These are phyloP conservation scores for Esox niger DNA, from an alignment of 2,113 vertebrate species.

Conservation along the genomic window DNA sequence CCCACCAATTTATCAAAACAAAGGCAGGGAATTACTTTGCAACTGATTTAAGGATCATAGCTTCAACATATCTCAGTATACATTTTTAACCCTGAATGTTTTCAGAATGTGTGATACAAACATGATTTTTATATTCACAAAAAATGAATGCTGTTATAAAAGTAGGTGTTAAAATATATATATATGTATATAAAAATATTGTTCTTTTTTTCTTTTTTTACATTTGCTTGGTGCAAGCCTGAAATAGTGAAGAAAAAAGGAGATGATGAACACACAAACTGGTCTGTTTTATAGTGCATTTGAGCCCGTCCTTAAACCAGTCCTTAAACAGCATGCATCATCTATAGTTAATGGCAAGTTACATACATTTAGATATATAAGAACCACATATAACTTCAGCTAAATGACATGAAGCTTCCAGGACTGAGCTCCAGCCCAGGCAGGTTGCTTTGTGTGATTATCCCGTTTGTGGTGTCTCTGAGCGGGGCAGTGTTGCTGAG, in stretches of 20 bases:
- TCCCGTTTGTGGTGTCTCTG: slow-evolving; percentile 36
- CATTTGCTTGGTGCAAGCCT: neutral
- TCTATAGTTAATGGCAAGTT: neutral
- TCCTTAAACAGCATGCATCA: neutral
- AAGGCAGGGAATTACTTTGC: too few species aligned
- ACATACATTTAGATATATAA: neutral
- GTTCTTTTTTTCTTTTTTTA: neutral
- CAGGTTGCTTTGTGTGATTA: slow-evolving; percentile 17
- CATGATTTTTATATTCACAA: too few species aligned
- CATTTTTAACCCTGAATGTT: too few species aligned
- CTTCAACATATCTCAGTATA: too few species aligned
- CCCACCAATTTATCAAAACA: too few species aligned
- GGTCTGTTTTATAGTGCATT: neutral
- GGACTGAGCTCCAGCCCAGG: slow-evolving; percentile 10
- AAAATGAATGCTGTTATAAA: too few species aligned
- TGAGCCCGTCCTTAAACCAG: neutral
- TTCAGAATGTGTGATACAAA: too few species aligned
- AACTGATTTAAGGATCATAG: too few species aligned
- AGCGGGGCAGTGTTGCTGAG: slow-evolving; percentile 30
- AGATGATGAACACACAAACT: neutral
- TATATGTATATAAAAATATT: too few species aligned
- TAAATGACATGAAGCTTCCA: neutral
- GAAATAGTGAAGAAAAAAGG: neutral
- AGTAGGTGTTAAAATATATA: too few species aligned
- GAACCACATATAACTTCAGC: neutral